These are phyloP conservation scores for Torymus texanus DNA, from an alignment of 2,888 invertebrate genomes.

Conservation along the genomic window DNA sequence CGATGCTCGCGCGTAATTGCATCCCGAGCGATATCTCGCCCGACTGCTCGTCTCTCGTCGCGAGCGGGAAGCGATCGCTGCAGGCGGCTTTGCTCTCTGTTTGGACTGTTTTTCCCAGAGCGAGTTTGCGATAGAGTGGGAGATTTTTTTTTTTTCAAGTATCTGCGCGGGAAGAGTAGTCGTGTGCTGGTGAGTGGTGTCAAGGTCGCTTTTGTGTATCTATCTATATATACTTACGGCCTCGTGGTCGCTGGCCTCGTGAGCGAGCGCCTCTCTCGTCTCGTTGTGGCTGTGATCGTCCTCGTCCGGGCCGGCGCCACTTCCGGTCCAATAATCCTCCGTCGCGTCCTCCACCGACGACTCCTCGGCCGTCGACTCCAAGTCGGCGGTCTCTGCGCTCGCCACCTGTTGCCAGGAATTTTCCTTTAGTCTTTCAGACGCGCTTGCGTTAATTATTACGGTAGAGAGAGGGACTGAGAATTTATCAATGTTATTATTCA, in stretches of 20 bases:
- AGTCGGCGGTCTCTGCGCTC: constrained; percentile 64
- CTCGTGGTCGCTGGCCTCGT: constrained; percentile 86
- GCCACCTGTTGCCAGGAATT: constrained; percentile 58
- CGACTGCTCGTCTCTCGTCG: too few relatives aligned
- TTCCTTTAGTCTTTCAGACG: neutral
- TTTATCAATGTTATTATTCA: too few relatives aligned
- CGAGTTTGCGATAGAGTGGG: neutral
- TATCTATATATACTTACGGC: constrained; percentile 79
- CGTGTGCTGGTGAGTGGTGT: neutral
- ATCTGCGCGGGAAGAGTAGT: too few relatives aligned
- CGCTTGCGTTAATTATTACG: too few relatives aligned
- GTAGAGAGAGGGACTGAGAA: too few relatives aligned
- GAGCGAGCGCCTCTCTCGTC: constrained; percentile 83
- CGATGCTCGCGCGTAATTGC: too few relatives aligned
- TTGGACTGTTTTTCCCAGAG: too few relatives aligned
- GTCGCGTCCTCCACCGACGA: constrained; percentile 69
- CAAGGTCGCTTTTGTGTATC: constrained; percentile 9
- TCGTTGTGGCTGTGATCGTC: constrained; percentile 77
- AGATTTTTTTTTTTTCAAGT: neutral
- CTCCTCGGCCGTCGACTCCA: constrained; percentile 66
- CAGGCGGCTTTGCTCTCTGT: neutral
- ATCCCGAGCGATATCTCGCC: too few relatives aligned
- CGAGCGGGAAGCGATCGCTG: neutral
- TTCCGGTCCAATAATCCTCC: constrained; percentile 74
- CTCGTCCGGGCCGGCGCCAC: constrained; percentile 72